Evolutionary conservation across 1,140 invertebrate species (phyloP), one percentile per base, ranked within the genome.

Genomic region (Papilio polyxenes): DNA sequence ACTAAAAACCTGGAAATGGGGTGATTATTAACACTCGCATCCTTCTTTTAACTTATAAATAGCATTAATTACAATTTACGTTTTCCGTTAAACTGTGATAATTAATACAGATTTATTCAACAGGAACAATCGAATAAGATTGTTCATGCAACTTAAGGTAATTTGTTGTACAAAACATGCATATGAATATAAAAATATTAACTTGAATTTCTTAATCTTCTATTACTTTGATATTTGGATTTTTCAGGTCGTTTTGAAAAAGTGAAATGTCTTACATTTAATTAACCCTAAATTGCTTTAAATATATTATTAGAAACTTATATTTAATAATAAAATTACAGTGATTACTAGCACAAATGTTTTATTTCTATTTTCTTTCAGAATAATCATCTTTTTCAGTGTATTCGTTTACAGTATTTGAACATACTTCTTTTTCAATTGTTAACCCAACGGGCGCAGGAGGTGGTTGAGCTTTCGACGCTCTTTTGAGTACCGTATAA

Each of bases 361-460:
- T 65, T 13, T 13, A 31, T 31, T 69, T 4, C 9, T 65, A 69
- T 15, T 69, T 69, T 69, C 65, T 69, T 17, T 40, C 13, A 69
- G 37, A 69, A 69, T 15, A 37, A 69, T 65, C 59, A 11, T 65
- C 62, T 65, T 69, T 69, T 37, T 17, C 65, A 31, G 11, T 13
- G 31, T 69, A 37, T 15, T 69, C 23, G 65, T 37, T 69, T 13
- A 11, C 0, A 13, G 65, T 7, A 69, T 69, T 40, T 2, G 65
- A 69, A 40, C 65, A 37, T 37, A 40, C 65, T 69, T 31, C 65
- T 69, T 31, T 69, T 37, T 69, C 65, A 69, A 69, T 69, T 2
- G 1, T 37, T 31, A 69, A 40, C 5, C 65, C 65, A 13, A 15
- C 31, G 2, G 65, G 65, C 4, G 65, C 3, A 37, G 23, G 65